A percentile compares a stretch with the other conserved stretches of the same genome.
These are phyloP conservation scores for Noctuana brunneofusca DNA, from an alignment of 2,888 invertebrate genomes.

Conservation along the genomic window DNA sequence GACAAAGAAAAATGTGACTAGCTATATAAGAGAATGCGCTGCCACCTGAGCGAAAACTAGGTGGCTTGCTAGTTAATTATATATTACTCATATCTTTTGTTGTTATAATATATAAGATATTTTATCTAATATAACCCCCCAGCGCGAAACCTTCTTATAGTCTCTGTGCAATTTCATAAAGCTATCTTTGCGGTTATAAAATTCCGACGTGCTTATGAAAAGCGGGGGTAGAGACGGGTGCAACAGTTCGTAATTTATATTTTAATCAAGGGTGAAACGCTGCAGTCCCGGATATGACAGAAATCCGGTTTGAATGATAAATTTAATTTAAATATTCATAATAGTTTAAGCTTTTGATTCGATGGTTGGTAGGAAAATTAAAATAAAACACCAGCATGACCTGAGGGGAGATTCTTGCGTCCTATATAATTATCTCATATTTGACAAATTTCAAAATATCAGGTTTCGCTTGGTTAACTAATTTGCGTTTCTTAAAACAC, in stretches of 20 bases:
- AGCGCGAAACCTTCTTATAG: neutral
- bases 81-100: too few relatives aligned
- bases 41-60: too few relatives aligned
- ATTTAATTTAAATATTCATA: slow-evolving; percentile 36
- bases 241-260: slow-evolving; percentile 56
- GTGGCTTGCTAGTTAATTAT: too few relatives aligned
- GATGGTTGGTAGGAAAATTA: neutral
- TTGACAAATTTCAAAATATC: too few relatives aligned
- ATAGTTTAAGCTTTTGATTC: slow-evolving; percentile 1
- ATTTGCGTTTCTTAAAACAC: too few relatives aligned
- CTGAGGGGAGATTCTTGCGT: too few relatives aligned
- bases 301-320: slow-evolving; percentile 49
- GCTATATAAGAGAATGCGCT: too few relatives aligned
- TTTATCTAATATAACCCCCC: neutral
- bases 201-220: slow-evolving; percentile 22
- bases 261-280: slow-evolving; percentile 54
- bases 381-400: neutral
- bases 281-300: slow-evolving; percentile 54
- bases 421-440: too few relatives aligned
- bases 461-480: too few relatives aligned
- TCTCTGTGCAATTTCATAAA: slow-evolving; percentile 23
- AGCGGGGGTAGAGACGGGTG: slow-evolving; percentile 29
- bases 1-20: too few relatives aligned
- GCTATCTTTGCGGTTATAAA: slow-evolving; percentile 23
- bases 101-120: neutral